Percentiles rank a stretch among this genome's conserved stretches.
Evolutionary conservation across 2,888 invertebrate genomes (phyloP).

Genomic region (Cerceris ruficornis): DNA sequence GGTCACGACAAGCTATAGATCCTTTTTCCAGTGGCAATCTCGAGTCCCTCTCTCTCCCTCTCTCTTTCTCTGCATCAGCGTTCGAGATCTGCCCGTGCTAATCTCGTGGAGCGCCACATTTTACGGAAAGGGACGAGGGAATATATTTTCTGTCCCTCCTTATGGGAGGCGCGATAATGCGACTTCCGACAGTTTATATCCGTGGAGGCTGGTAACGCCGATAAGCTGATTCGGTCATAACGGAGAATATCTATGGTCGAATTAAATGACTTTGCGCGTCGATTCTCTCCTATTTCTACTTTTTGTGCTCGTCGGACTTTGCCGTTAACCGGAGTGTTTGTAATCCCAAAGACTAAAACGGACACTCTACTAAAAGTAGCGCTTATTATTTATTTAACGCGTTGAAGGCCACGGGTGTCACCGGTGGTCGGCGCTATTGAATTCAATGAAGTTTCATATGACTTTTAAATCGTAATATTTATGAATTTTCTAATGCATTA

Average conservation of each 20-base stretch:
- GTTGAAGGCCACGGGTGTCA: too few relatives aligned
- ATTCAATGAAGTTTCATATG: too few relatives aligned
- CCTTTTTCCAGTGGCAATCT: conserved; percentile 11
- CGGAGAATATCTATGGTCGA: not conserved
- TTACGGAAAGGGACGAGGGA: conserved; percentile 17
- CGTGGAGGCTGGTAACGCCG: not conserved
- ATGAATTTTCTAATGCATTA: too few relatives aligned
- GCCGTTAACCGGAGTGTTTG: too few relatives aligned
- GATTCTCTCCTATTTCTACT: too few relatives aligned
- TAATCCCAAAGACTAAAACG: too few relatives aligned
- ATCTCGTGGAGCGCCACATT: conserved; percentile 33
- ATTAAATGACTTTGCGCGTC: too few relatives aligned
- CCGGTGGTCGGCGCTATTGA: too few relatives aligned
- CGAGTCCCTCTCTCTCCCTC: not conserved
- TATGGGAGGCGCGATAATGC: not conserved
- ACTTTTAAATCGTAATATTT: too few relatives aligned
- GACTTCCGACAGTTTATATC: not conserved
- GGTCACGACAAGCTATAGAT: not conserved
- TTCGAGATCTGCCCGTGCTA: conserved; percentile 6
- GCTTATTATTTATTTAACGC: too few relatives aligned
- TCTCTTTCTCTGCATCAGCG: conserved; percentile 25
- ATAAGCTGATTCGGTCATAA: not conserved
- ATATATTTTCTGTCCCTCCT: not conserved
- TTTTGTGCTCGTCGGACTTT: too few relatives aligned
- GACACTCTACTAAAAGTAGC: too few relatives aligned